Conservation (phyloP, 2,888 invertebrate species). For the Netelia virgata region DNA sequence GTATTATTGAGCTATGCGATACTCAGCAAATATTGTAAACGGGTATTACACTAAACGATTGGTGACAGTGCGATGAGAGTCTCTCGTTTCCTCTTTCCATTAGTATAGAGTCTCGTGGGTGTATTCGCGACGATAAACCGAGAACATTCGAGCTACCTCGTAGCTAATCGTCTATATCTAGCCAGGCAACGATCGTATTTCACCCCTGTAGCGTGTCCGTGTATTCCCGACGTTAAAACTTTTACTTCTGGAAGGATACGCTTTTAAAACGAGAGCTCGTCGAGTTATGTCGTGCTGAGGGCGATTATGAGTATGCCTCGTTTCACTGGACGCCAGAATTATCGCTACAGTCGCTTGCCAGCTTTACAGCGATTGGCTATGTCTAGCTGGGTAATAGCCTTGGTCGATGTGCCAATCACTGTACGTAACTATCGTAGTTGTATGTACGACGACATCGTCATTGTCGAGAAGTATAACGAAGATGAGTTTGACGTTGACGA, state of each 20-base stretch:
- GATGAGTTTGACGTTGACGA: slow-evolving; percentile 59
- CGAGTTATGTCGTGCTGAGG: slow-evolving; percentile 48
- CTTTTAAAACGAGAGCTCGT: slow-evolving; percentile 20
- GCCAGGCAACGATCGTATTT: slow-evolving; percentile 75
- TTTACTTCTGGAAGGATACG: slow-evolving; percentile 43
- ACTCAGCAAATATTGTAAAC: slow-evolving; percentile 42
- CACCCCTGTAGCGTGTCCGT: slow-evolving; percentile 55
- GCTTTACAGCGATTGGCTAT: not conserved
- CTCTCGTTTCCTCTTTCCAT: slow-evolving; percentile 38
- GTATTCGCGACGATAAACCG: slow-evolving; percentile 66
- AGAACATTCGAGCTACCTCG: slow-evolving; percentile 62
- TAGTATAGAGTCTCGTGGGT: slow-evolving; percentile 68
- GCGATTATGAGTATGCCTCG: slow-evolving; percentile 40
- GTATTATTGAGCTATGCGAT: not conserved
- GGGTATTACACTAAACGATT: slow-evolving; percentile 45
- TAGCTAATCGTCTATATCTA: slow-evolving; percentile 73
- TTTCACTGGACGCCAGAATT: not conserved
- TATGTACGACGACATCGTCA: slow-evolving; percentile 11
- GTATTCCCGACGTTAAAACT: slow-evolving; percentile 40
- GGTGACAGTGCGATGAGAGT: slow-evolving; percentile 33
- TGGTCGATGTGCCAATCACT: slow-evolving; percentile 20
- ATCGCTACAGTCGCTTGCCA: slow-evolving; percentile 14
- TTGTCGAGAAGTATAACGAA: slow-evolving; percentile 34
- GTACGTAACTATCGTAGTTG: not conserved
- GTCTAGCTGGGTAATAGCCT: not conserved